phyloP scores from a whole-genome alignment of 2,797 vertebrate genomes.

The Danionella dracula region DNA sequence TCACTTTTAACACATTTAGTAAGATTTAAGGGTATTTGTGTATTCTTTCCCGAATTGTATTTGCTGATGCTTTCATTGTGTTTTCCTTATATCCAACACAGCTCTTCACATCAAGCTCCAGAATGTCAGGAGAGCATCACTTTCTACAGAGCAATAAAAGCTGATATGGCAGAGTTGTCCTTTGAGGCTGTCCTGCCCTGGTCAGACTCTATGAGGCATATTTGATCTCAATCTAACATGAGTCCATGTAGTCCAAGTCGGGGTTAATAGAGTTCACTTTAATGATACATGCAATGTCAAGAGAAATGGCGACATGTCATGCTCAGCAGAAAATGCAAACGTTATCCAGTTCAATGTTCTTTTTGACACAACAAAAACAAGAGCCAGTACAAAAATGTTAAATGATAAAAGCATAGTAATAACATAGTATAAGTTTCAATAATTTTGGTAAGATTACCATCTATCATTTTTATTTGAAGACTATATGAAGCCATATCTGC shows the following conservation, averaged over 20 bases:
- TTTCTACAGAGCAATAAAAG: neutral
- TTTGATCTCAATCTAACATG: slow-evolving; percentile 18
- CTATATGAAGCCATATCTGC: too few species aligned
- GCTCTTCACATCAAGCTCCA: neutral
- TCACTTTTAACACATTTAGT: neutral
- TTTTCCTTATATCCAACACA: neutral
- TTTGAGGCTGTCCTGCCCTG: neutral
- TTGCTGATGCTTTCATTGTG: too few species aligned
- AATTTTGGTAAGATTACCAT: too few species aligned
- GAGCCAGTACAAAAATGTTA: neutral
- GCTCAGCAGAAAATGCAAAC: neutral
- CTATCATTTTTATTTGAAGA: too few species aligned
- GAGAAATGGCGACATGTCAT: neutral
- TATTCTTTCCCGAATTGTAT: too few species aligned
- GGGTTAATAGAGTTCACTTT: slow-evolving; percentile 29
- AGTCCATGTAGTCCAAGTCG: neutral
- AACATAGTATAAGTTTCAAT: too few species aligned
- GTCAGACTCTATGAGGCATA: neutral
- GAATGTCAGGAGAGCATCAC: neutral
- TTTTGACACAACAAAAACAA: neutral
- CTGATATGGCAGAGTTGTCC: neutral
- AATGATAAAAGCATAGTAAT: too few species aligned
- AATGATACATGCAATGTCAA: slow-evolving; percentile 20
- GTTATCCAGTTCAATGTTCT: neutral
- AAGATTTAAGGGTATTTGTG: too few species aligned